Percentiles rank a stretch among this genome's conserved stretches.
phyloP scores from a whole-genome alignment of 2,888 invertebrate genomes.

The Cetonia aurata region DNA sequence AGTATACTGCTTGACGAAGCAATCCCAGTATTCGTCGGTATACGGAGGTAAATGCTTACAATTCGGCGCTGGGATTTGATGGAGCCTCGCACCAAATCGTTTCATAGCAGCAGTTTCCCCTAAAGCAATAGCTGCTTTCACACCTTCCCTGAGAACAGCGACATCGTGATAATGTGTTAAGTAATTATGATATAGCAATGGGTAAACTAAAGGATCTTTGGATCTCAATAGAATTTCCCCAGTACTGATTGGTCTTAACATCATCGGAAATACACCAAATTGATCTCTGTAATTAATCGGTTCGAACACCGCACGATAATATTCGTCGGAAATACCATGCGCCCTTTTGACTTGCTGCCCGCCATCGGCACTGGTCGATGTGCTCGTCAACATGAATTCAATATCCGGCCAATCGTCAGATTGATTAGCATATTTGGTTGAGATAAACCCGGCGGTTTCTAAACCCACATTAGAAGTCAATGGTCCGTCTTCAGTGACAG shows the following conservation, averaged over 20 bases:
- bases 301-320: slow-evolving; percentile 81
- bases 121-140: slow-evolving; percentile 86
- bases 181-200: slow-evolving; percentile 92
- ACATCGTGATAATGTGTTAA: slow-evolving; percentile 89
- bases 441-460: slow-evolving; percentile 89
- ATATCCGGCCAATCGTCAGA: slow-evolving; percentile 93
- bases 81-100: slow-evolving; percentile 42
- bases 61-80: slow-evolving; percentile 81
- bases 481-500: slow-evolving; percentile 88
- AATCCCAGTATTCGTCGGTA: slow-evolving; percentile 91
- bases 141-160: slow-evolving; percentile 85
- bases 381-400: slow-evolving; percentile 89
- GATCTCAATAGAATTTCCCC: slow-evolving; percentile 79
- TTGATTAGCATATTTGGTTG: slow-evolving; percentile 88
- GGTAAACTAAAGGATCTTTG: slow-evolving; percentile 80
- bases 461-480: slow-evolving; percentile 88
- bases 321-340: slow-evolving; percentile 85
- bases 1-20: slow-evolving; percentile 85
- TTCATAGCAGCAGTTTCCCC: slow-evolving; percentile 73
- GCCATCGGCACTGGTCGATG: slow-evolving; percentile 87
- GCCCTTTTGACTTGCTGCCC: slow-evolving; percentile 82
- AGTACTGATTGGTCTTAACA: slow-evolving; percentile 87
- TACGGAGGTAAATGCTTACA: slow-evolving; percentile 83
- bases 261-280: slow-evolving; percentile 89
- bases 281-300: slow-evolving; percentile 81